Evolutionary conservation across 2,797 vertebrate species (phyloP).

Genomic region (Coregonus sp.): DNA sequence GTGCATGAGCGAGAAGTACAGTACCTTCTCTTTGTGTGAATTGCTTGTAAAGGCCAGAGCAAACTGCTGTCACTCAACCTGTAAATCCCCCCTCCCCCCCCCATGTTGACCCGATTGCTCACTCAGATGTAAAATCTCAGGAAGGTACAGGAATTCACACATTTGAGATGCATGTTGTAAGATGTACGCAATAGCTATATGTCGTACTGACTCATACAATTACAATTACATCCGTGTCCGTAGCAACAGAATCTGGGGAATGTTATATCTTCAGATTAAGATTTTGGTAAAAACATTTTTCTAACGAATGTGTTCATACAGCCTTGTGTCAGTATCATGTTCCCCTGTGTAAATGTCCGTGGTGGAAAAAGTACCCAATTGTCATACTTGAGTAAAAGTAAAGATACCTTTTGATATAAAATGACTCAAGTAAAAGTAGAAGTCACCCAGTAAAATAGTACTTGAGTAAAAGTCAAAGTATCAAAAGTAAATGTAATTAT

Average conservation of each 20-base stretch:
- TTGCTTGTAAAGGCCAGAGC: not conserved
- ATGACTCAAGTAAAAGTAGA: no score
- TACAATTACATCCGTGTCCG: not conserved
- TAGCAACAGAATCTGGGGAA: not conserved
- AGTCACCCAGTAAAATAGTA: no score
- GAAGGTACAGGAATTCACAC: not conserved
- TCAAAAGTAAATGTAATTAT: no score
- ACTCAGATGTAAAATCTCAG: not conserved
- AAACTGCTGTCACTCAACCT: constrained; percentile 10
- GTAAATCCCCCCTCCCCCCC: not conserved
- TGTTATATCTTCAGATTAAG: not conserved
- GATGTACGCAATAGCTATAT: not conserved
- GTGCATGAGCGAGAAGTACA: not conserved
- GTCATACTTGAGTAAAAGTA: no score
- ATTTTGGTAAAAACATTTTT: no score
- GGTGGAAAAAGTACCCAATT: no score
- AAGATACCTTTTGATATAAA: no score
- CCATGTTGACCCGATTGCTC: not conserved
- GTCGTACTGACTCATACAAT: not conserved
- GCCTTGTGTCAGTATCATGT: not conserved
- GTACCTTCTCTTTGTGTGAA: not conserved
- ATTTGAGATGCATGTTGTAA: not conserved
- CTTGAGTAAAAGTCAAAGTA: no score
- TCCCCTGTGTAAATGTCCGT: not conserved
- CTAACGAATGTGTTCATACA: no score